Evolutionary conservation across 2,888 invertebrate species (phyloP).

Genomic region (Liopterus haemorrhoidalis): DNA sequence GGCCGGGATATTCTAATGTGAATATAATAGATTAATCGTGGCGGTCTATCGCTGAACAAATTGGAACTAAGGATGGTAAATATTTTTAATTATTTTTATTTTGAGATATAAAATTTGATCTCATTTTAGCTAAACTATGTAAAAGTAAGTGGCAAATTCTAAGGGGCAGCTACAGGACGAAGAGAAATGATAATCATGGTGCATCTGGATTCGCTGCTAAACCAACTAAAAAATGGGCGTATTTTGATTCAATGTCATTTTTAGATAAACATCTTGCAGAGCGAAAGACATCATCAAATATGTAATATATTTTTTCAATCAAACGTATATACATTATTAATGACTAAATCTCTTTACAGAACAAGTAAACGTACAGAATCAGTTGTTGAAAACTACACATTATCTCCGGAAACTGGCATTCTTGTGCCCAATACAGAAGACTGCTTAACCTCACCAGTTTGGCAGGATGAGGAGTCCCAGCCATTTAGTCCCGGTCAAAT

Average conservation of each 20-base stretch:
- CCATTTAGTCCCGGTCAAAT: no score
- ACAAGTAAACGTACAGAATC: no score
- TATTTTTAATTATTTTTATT: not conserved
- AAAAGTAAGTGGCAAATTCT: conserved; percentile 6
- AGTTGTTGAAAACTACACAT: no score
- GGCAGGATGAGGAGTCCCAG: no score
- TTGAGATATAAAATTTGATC: not conserved
- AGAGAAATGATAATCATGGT: not conserved
- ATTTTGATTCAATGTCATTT: conserved; percentile 5
- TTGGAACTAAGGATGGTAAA: conserved; percentile 8
- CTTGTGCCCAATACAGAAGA: no score
- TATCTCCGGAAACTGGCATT: no score
- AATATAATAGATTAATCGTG: conserved; percentile 6
- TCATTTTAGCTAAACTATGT: conserved; percentile 8
- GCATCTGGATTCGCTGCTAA: conserved; percentile 4
- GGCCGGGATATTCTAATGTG: conserved; percentile 6
- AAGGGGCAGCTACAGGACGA: not conserved
- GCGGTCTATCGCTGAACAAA: not conserved
- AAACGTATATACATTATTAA: no score
- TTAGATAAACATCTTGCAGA: conserved; percentile 5
- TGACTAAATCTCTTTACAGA: no score
- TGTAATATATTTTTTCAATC: conserved; percentile 1
- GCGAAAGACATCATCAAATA: conserved; percentile 4
- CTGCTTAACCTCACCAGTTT: no score
- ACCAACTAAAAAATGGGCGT: conserved; percentile 4